Conservation (phyloP, 2,888 invertebrate genomes). For the Villa cingulata region DNA sequence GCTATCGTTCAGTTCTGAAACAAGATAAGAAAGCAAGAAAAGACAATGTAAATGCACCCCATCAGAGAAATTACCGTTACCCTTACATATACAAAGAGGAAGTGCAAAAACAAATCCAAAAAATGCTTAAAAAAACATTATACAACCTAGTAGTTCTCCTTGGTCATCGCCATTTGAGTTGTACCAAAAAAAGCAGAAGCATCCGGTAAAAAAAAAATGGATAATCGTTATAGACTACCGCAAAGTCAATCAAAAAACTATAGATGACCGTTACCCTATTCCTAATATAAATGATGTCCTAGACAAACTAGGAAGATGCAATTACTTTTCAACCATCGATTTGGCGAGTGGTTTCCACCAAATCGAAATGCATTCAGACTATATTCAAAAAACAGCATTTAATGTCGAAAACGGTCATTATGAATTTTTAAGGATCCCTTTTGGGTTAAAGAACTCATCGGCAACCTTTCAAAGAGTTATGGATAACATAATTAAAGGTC, state of each 20-base stretch:
- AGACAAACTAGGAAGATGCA: neutral
- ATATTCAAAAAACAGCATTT: constrained; percentile 24
- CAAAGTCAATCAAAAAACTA: neutral
- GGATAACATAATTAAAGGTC: constrained; percentile 24
- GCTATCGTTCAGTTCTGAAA: too few species aligned
- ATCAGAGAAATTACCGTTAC: too few species aligned
- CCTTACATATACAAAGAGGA: too few species aligned
- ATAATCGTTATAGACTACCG: neutral
- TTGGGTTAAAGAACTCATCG: constrained; percentile 24
- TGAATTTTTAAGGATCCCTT: constrained; percentile 24
- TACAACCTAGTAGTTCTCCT: neutral
- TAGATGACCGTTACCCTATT: neutral
- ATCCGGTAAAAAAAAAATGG: neutral
- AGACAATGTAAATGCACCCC: too few species aligned
- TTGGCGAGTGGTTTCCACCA: constrained; percentile 30
- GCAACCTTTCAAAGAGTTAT: constrained; percentile 24
- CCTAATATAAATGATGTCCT: neutral
- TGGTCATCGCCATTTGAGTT: neutral
- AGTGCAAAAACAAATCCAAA: neutral
- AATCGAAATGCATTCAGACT: constrained; percentile 17
- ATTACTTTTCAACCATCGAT: constrained; percentile 25
- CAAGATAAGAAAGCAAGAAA: too few species aligned
- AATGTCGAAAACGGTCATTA: constrained; percentile 10
- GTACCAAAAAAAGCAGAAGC: neutral
- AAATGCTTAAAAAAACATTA: neutral